Evolutionary conservation across 2,113 vertebrate species (phyloP), one percentile per base, ranked within the genome.

Genomic region (Mellivora capensis): DNA sequence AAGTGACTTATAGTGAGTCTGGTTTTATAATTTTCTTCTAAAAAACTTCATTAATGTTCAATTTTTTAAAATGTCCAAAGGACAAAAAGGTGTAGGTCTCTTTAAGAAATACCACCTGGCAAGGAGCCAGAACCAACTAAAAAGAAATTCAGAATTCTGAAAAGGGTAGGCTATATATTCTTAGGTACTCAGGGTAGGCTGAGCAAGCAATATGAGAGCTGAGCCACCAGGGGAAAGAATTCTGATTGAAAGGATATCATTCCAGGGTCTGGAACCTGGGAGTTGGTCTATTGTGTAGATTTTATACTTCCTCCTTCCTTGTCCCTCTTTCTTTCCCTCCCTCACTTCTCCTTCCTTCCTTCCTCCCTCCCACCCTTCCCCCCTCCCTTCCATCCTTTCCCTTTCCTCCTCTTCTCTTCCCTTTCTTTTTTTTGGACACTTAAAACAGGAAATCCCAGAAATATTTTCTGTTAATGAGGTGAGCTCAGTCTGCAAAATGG

Each of bases 111-210:
- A 76, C 0, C 13, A 74, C 7, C 8, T 96, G 42, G 64, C 39
- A 52, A 86, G 20, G 10, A 89, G 39, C 79, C 74, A 95, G 21
- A 80, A 69, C 31, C 80, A 74, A 42, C 29, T 69, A 91, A 59
- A 82, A 79, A 69, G 87, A 92, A 95, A 61, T 82, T 87, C 37
- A 96, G 74, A 64, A 95, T 86, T 95, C 49, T 71, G 23, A 74
- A 67, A 27, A 92, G 39, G 52, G 34, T 23, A 74, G 4, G 27
- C 15, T 37, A 17, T 37, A 62, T 72, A 69, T 81, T 57, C 54
- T 54, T 25, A 8, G 61, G 12, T 82, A 23, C 20, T 62, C 42
- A 52, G n/a, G 8, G 44, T 77, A 57, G 47, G 14, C 44, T 34
- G 37, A 54, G 39, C 11, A 42, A 95, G 42, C 4, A 93, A 37